These are phyloP conservation scores for Willisornis vidua DNA, from an alignment of 2,113 vertebrate species.

Conservation along the genomic window DNA sequence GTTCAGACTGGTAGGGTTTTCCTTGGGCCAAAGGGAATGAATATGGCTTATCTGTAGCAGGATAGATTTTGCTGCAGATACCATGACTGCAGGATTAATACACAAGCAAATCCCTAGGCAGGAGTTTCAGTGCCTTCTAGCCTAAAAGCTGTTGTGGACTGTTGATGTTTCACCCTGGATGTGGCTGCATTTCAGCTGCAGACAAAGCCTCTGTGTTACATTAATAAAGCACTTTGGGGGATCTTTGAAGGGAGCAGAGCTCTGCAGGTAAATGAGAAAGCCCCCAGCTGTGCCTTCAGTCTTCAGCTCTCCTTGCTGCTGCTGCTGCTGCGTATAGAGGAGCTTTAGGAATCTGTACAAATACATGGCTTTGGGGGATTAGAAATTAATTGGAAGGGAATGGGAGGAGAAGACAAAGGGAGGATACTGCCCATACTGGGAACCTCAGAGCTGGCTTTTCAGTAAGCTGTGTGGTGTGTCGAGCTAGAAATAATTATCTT, in stretches of 20 bases:
- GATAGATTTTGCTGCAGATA: slow-evolving; percentile 2
- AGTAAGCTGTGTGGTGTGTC: background rate
- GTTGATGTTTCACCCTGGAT: background rate
- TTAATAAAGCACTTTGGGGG: background rate
- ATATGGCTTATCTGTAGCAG: background rate
- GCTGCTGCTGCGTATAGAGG: background rate
- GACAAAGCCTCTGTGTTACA: background rate
- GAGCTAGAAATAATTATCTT: slow-evolving; percentile 49
- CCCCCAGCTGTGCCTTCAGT: background rate
- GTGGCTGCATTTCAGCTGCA: background rate
- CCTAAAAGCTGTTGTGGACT: background rate
- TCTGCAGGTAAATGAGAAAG: background rate
- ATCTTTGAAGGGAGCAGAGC: background rate
- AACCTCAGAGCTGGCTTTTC: background rate
- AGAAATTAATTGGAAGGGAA: slow-evolving; percentile 33
- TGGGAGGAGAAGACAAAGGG: background rate
- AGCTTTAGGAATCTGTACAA: background rate
- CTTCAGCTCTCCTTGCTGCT: background rate
- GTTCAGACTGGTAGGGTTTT: background rate
- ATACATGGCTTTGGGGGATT: background rate
- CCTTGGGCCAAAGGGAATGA: background rate
- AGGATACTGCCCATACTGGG: background rate
- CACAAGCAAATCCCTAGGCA: background rate
- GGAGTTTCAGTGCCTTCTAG: background rate
- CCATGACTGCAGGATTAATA: background rate